These are phyloP conservation scores for Theocolax elegans DNA, from an alignment of 1,140 invertebrate species.

Conservation along the genomic window DNA sequence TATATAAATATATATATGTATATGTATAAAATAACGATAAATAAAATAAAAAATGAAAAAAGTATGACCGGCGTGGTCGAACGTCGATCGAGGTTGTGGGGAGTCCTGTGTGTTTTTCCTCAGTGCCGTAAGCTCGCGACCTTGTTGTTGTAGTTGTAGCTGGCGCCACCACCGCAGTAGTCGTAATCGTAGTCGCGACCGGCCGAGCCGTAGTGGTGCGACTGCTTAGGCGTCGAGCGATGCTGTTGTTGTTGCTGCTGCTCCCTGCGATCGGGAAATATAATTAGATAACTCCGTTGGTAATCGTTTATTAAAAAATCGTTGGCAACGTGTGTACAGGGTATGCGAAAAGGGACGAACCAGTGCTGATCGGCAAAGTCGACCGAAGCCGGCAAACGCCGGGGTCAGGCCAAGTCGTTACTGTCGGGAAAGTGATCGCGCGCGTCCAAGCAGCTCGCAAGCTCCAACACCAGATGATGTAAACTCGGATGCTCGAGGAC, in stretches of 20 bases:
- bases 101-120: neutral
- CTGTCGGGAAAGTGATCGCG: constrained; percentile 78
- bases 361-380: constrained; percentile 41
- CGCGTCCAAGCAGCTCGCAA: constrained; percentile 85
- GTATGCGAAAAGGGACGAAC: no score
- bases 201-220: constrained; percentile 30
- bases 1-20: neutral
- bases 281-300: no score
- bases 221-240: constrained; percentile 35
- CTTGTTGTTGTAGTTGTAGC: constrained; percentile 42
- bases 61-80: neutral
- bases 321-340: no score
- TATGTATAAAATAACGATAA: neutral
- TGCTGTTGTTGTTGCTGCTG: constrained; percentile 38
- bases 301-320: no score
- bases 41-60: neutral
- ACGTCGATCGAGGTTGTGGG: neutral
- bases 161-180: constrained; percentile 18
- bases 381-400: constrained; percentile 60
- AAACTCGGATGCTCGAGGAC: constrained; percentile 89
- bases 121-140: constrained; percentile 24
- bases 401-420: constrained; percentile 79
- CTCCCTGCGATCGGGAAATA: neutral
- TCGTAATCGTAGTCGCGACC: constrained; percentile 38
- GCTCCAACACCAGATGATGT: constrained; percentile 83